A percentile compares a stretch with the other conserved stretches of the same genome.
Conservation (phyloP, 2,797 vertebrate genomes). For the Aeoliscus strigatus region DNA sequence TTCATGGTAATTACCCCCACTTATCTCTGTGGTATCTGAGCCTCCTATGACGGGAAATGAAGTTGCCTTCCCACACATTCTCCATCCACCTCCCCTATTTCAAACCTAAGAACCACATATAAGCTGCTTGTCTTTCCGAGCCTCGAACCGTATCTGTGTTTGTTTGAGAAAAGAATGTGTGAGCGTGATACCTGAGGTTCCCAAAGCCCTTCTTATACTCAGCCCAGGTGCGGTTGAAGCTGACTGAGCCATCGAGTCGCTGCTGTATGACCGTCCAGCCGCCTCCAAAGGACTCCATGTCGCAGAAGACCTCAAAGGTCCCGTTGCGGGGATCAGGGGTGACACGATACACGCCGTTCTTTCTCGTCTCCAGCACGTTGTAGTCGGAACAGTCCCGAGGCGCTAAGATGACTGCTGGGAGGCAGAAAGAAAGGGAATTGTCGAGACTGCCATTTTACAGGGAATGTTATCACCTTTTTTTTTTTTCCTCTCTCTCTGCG, state of each 20-base stretch:
- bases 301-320: conserved; percentile 87
- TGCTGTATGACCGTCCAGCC: conserved; percentile 93
- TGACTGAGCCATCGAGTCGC: conserved; percentile 84
- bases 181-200: conserved; percentile 68
- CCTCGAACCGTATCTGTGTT: background rate
- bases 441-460: conserved; percentile 13
- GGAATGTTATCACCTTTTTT: conserved; percentile 25
- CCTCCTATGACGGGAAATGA: too few species aligned
- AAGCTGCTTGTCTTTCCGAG: background rate
- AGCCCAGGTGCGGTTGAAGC: conserved; percentile 89
- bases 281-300: conserved; percentile 89
- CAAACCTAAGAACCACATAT: background rate
- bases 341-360: conserved; percentile 81
- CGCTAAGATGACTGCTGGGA: conserved; percentile 61
- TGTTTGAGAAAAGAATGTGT: background rate
- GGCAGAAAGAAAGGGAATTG: conserved; percentile 11
- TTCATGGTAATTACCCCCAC: too few species aligned
- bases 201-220: conserved; percentile 95
- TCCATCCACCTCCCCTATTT: background rate
- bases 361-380: conserved; percentile 73
- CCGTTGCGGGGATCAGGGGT: conserved; percentile 79
- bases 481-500: conserved; percentile 13
- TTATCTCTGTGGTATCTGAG: too few species aligned
- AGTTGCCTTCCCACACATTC: background rate
- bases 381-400: conserved; percentile 88